Evolutionary conservation across 92 coral and sea anemone genomes (phyloP).

Genomic region (Porites cylindrica): DNA sequence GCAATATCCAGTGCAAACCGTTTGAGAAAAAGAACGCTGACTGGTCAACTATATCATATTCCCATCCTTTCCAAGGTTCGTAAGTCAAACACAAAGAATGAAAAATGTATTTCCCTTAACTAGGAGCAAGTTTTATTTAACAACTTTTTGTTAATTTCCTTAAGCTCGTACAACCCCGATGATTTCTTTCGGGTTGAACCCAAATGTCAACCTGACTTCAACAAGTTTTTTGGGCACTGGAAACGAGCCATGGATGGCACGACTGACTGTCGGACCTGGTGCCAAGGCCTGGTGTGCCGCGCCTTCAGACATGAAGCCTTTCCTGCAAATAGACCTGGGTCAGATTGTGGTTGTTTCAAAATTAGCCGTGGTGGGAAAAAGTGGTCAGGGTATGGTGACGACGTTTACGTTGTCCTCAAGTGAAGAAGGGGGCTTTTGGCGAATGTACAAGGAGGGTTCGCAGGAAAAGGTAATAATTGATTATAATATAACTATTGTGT

Average conservation of each 20-base stretch:
- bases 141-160: background rate
- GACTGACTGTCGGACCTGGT: conserved; percentile 26
- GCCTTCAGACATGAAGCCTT: conserved; percentile 21
- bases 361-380: conserved; percentile 55
- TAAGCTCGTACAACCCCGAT: conserved; percentile 43
- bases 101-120: background rate
- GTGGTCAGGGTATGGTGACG: conserved; percentile 56
- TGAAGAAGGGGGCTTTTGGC: conserved; percentile 57
- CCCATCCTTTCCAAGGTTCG: background rate
- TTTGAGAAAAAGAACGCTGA: no score
- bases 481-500: background rate
- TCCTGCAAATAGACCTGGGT: conserved; percentile 63
- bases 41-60: no score
- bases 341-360: conserved; percentile 39
- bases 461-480: conserved; percentile 13
- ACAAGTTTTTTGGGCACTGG: conserved; percentile 50
- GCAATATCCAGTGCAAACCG: no score
- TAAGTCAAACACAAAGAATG: background rate
- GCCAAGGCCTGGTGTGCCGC: conserved; percentile 68
- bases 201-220: conserved; percentile 54
- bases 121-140: no score
- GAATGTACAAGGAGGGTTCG: conserved; percentile 3
- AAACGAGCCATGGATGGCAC: conserved; percentile 58
- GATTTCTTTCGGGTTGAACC: conserved; percentile 37
- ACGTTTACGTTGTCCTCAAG: conserved; percentile 57